Base-by-base conservation (phyloP, 2,888 invertebrate genomes). In the Ethmia dodecea region DNA sequence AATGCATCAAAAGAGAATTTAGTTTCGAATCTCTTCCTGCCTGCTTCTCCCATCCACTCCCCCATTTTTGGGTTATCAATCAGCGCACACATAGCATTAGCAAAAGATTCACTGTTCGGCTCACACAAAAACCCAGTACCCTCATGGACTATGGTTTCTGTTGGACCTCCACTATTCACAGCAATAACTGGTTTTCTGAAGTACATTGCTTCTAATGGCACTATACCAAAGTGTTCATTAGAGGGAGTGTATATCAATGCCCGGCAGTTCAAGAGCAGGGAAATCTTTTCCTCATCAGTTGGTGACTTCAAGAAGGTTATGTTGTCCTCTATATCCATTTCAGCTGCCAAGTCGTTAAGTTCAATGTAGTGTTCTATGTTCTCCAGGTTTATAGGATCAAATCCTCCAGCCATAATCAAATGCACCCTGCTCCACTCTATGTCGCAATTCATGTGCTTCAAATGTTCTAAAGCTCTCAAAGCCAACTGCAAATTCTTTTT, bases 171-270 rank as follows among this genome's bases (percentile, higher is more conserved):
- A 57, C 94, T 95, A 58, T 96, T 94, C 0, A 95, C 93, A 0
- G 99, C 99, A 47, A 99, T 92, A 0, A 99, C 98, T 3, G 99
- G 98, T 60, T 95, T 94, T 3, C 90, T 88, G 66, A 93, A 91
- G 65, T 95, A 95, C 99, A 99, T 99, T 0, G 98, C 98, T 87
- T 99, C 99, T 34, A 99, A 86, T 0, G 99, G 99, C 5, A 99
- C 99, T 56, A 99, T 99, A 3, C 99, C 99, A 86, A 99, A 99
- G 81, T 99, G 99, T 73, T 99, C 99, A 67, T 95, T 94, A 2
- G 93, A 91, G 1, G 99, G 99, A 5, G 99, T 99, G 65, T 99
- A 99, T 13, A 99, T 65, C 12, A 99, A 79, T 45, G 94, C 93
- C 35, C 91, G 89, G 50, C 94, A 93, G 37, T 90, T 80, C 20